A percentile compares a stretch with the other conserved stretches of the same genome.
phyloP scores from a whole-genome alignment of 2,888 invertebrate species.

The Philereme vetulata region DNA sequence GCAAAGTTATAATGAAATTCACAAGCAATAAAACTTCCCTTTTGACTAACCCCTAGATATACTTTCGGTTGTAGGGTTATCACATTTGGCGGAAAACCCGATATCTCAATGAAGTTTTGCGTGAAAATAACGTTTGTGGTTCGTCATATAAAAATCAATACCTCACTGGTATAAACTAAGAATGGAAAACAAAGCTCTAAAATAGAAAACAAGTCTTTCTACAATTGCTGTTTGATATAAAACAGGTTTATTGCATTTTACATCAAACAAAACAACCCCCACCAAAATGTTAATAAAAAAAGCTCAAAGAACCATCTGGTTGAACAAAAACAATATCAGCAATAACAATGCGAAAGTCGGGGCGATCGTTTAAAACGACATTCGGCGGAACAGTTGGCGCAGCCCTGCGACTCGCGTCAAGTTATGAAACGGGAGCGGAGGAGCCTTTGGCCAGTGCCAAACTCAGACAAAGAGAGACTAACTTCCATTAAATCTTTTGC shows the following conservation, averaged over 20 bases:
- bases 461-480: conserved; percentile 79
- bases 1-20: conserved; percentile 83
- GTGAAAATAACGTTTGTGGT: conserved; percentile 23
- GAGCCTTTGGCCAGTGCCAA: conserved; percentile 66
- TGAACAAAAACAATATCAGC: conserved; percentile 28
- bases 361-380: conserved; percentile 28
- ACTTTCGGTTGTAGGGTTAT: conserved; percentile 69
- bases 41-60: conserved; percentile 79
- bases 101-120: conserved; percentile 11
- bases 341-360: conserved; percentile 20
- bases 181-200: background rate
- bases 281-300: background rate
- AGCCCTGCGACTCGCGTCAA: conserved; percentile 59
- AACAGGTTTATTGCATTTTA: background rate
- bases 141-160: conserved; percentile 9
- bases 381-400: conserved; percentile 35
- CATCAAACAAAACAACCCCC: background rate
- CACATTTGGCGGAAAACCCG: conserved; percentile 32
- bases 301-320: conserved; percentile 15
- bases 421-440: conserved; percentile 68
- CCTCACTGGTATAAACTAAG: no score
- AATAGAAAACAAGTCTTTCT: background rate
- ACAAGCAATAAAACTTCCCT: conserved; percentile 82
- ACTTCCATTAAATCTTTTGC: conserved; percentile 83
- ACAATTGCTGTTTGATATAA: background rate